Evolutionary conservation across 2,113 vertebrate genomes (phyloP).

Genomic region (human): DNA sequence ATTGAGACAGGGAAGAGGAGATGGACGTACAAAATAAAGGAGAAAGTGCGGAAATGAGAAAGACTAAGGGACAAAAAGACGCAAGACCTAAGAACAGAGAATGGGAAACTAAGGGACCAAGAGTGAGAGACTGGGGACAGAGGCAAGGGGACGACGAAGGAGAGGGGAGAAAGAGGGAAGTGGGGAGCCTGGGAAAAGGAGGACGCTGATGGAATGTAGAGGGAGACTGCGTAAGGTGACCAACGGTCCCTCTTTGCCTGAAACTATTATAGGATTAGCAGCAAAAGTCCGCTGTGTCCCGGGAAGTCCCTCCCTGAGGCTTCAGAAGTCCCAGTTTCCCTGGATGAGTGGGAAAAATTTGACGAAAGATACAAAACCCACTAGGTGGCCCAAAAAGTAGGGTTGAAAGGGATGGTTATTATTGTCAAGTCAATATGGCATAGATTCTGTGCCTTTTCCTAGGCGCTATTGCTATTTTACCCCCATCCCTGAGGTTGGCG

Average conservation of each 20-base stretch:
- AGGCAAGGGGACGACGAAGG: not conserved
- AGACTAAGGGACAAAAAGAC: not conserved
- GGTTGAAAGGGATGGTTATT: not conserved
- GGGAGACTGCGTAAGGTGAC: no score
- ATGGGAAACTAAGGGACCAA: not conserved
- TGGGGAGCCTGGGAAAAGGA: not conserved
- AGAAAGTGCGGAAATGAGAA: not conserved
- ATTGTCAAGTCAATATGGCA: not conserved
- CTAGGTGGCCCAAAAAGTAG: not conserved
- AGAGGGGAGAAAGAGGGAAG: no score
- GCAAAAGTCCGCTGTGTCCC: not conserved
- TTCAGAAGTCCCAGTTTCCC: not conserved
- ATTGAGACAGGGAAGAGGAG: not conserved
- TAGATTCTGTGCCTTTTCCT: not conserved
- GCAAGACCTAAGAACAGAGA: not conserved
- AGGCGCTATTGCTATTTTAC: not conserved
- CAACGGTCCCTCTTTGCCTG: not conserved
- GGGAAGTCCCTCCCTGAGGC: not conserved
- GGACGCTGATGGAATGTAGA: not conserved
- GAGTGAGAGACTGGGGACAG: not conserved
- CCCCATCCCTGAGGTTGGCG: no score
- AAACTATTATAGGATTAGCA: not conserved
- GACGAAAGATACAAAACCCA: not conserved
- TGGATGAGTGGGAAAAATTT: not conserved
- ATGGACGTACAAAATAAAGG: not conserved